Base-by-base conservation (phyloP, 2,113 vertebrate species). In the Struthio camelus region DNA sequence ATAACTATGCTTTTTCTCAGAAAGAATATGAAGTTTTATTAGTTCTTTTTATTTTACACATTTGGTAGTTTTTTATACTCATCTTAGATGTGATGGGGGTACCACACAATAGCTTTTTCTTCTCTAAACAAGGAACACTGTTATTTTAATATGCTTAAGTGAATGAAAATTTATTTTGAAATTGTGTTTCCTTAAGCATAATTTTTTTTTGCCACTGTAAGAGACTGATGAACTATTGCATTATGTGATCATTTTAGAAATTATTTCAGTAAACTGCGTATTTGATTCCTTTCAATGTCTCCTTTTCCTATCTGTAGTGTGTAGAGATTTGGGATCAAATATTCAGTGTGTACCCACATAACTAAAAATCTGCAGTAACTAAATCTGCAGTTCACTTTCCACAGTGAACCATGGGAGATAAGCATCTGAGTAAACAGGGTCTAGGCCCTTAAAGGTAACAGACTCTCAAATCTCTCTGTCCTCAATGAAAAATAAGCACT, bases 71-170 rank as follows among this genome's bases (percentile, higher is more conserved):
- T n/a, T 18, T 34, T 87, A 46, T 85, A 66, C 46, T 59, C 79
- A 46, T 64, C 18, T 42, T 11, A 76, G 9, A n/a, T 89, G 46
- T 50, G 20, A 10, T 67, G 8, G 27, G 9, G 27, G 50, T 54
- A 50, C 0, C 0, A 66, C 17, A 9, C 28, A 56, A 28, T 69
- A 53, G 19, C 14, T 28, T 28, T 32, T 9, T 4, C 19, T 9
- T 58, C 17, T 61, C 67, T 75, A 32, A 70, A 48, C 9, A 51
- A 54, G 6, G 11, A 66, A 4, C 4, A 22, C 40, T 83, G 73
- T 34, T 66, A 44, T 44, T 84, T 62, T 83, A 70, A 70, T 88
- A 13, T 24, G 9, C 15, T 66, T 6, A 73, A 92, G 66, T 59
- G 34, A 73, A 6, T 67, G 51, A 64, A 78, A 78, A 54, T 53